Evolutionary conservation across 2,888 invertebrate genomes (phyloP), one percentile per base, ranked within the genome.

Genomic region (Thysanoteuthis rhombus): DNA sequence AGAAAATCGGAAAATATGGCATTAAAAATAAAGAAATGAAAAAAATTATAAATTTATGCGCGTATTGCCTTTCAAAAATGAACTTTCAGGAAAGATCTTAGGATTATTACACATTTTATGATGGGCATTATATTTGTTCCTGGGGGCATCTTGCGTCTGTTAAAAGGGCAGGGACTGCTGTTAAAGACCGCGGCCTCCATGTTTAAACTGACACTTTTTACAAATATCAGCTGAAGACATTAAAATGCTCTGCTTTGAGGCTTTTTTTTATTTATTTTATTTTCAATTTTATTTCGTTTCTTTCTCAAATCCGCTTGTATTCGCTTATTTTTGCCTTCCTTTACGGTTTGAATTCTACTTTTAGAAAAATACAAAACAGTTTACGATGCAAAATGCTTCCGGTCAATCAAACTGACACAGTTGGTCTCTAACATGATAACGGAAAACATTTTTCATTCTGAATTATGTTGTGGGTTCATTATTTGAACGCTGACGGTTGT

Each of bases 41-140:
- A 75, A n/a, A 2, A 75, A 75, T 75, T 75, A 75, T 36, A 75
- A 75, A 75, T 75, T 75, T 75, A 75, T 75, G 75, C 12, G 75
- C 19, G n/a, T 75, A 75, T 75, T 36, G 36, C 75, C 75, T 75
- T 75, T 75, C 75, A 36, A 12, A 75, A 75, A 75, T 75, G 75
- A 75, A n/a, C n/a, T 75, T 75, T n/a, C 75, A 12, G n/a, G 75
- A 75, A 75, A 75, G 75, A 75, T 75, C 75, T 75, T 75, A 75
- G 75, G 75, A 75, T 75, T 75, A 75, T 75, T 75, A 75, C n/a
- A n/a, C 75, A 75, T 75, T 75, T 75, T 75, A 75, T 75, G 75
- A 75, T 16, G n/a, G 75, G n/a, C 75, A 75, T 75, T 75, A 75
- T 75, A 75, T 75, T 36, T 75, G 75, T 75, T 75, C 75, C 75